Percentiles rank a stretch among this genome's conserved stretches.
phyloP scores from a whole-genome alignment of 2,797 vertebrate species.

The Heteromormyrus szaboi region DNA sequence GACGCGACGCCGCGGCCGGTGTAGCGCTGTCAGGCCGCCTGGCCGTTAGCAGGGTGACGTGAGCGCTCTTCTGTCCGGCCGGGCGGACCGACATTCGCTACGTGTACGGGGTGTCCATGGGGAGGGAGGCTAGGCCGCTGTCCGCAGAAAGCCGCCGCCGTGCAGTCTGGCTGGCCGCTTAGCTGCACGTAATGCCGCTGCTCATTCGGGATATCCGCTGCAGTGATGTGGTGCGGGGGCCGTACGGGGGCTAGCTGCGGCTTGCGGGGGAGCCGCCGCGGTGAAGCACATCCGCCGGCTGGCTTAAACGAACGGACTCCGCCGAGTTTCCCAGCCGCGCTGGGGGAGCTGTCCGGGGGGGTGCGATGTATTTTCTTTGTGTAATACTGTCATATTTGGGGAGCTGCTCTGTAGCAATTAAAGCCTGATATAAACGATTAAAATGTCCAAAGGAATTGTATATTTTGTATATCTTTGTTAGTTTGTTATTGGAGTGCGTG shows the following conservation, averaged over 20 bases:
- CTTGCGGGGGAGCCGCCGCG: background rate
- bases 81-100: background rate
- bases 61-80: background rate
- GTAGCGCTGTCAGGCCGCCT: background rate
- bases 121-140: slow-evolving; percentile 17
- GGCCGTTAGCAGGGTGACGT: background rate
- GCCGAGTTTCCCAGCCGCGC: background rate
- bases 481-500: background rate
- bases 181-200: background rate
- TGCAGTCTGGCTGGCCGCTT: background rate
- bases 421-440: background rate
- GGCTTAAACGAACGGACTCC: background rate
- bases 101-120: slow-evolving; percentile 16
- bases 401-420: background rate
- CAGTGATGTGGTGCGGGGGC: background rate
- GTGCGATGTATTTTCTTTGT: background rate
- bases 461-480: background rate
- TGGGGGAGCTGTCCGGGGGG: background rate
- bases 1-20: background rate
- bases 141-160: background rate
- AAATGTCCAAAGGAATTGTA: background rate
- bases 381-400: background rate
- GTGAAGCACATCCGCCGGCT: background rate
- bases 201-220: background rate
- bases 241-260: background rate